phyloP scores from a whole-genome alignment of 2,113 vertebrate species.

The Bagarius yarrelli region DNA sequence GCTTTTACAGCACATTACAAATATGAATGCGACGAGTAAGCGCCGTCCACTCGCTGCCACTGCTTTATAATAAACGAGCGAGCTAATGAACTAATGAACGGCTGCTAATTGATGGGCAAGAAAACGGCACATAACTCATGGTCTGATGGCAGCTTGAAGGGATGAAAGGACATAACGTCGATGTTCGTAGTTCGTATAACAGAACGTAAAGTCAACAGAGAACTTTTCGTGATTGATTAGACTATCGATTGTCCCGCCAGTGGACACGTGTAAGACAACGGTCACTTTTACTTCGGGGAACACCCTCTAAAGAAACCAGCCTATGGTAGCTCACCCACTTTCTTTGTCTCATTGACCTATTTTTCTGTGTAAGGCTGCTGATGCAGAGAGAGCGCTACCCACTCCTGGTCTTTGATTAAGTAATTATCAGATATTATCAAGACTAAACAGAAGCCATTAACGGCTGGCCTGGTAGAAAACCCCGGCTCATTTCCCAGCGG shows the following conservation, averaged over 20 bases:
- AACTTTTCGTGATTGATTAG: neutral
- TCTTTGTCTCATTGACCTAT: slow-evolving; percentile 58
- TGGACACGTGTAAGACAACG: neutral
- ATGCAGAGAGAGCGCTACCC: slow-evolving; percentile 52
- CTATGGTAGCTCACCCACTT: slow-evolving; percentile 41
- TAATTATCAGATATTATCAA: slow-evolving; percentile 76
- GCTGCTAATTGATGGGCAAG: slow-evolving; percentile 74
- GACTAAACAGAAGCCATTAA: slow-evolving; percentile 77
- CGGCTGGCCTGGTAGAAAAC: slow-evolving; percentile 58
- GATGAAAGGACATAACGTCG: slow-evolving; percentile 66
- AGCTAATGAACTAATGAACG: slow-evolving; percentile 74
- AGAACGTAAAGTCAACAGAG: neutral
- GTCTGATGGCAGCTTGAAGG: slow-evolving; percentile 61
- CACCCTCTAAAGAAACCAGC: neutral
- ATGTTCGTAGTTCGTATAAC: slow-evolving; percentile 53
- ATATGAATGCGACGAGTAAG: neutral
- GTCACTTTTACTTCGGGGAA: neutral
- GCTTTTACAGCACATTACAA: neutral
- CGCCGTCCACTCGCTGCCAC: slow-evolving; percentile 58
- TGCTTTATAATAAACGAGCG: slow-evolving; percentile 65
- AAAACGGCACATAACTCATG: slow-evolving; percentile 75
- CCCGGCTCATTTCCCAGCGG: slow-evolving; percentile 50
- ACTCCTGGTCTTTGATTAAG: slow-evolving; percentile 72
- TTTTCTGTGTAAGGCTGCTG: slow-evolving; percentile 58
- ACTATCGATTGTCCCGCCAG: neutral